These are phyloP conservation scores for Thereva nobilitata DNA, from an alignment of 2,888 invertebrate species.

Conservation along the genomic window DNA sequence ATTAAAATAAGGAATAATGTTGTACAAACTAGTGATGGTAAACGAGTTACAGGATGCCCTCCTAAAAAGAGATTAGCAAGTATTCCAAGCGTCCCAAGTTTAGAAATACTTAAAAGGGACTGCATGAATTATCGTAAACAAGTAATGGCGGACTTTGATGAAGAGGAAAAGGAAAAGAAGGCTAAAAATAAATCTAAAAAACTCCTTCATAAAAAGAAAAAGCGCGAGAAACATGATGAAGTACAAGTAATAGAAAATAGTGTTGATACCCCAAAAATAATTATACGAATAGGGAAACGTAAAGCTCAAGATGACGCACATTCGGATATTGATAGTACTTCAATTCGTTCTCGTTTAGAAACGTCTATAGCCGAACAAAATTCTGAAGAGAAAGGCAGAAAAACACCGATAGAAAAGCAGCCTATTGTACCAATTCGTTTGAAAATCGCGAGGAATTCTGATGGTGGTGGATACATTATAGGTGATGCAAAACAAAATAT, in stretches of 20 bases:
- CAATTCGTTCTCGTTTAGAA: constrained; percentile 4
- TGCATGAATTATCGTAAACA: constrained; percentile 84
- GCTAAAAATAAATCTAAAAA: constrained; percentile 61
- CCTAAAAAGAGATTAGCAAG: constrained; percentile 79
- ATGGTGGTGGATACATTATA: constrained; percentile 67
- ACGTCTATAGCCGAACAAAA: constrained; percentile 11
- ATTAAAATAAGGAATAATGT: constrained; percentile 72
- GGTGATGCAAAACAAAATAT: constrained; percentile 43
- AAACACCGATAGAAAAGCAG: constrained; percentile 58
- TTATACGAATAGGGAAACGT: constrained; percentile 67
- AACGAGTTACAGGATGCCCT: constrained; percentile 65
- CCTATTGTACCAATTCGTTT: constrained; percentile 80
- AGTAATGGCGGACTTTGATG: constrained; percentile 83
- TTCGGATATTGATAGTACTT: constrained; percentile 40
- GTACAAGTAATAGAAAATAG: constrained; percentile 61
- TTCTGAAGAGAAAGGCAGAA: constrained; percentile 47
- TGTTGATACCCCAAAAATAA: constrained; percentile 72
- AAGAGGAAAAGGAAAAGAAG: constrained; percentile 61
- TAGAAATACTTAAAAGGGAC: constrained; percentile 80
- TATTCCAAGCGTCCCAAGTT: constrained; percentile 65
- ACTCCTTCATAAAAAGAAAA: constrained; percentile 57
- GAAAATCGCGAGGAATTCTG: constrained; percentile 80
- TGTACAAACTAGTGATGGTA: constrained; percentile 52
- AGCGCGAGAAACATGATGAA: constrained; percentile 64
- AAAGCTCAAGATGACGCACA: constrained; percentile 51